Evolutionary conservation across 2,113 vertebrate species (phyloP).

Genomic region (Petroica traversi): DNA sequence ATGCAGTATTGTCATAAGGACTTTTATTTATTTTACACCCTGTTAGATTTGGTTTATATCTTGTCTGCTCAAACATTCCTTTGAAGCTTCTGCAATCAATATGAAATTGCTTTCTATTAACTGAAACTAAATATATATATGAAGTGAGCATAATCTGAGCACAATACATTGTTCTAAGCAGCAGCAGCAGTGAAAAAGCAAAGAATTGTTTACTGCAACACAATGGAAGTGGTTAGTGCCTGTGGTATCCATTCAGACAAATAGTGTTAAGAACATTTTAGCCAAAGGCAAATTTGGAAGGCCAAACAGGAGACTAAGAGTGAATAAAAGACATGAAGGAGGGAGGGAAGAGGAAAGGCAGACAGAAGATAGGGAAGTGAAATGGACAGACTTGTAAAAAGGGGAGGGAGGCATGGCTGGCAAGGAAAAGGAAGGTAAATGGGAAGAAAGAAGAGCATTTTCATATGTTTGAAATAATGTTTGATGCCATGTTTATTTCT

Average conservation of each 20-base stretch:
- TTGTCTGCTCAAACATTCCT: not conserved
- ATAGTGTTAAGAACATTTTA: not conserved
- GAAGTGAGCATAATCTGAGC: not conserved
- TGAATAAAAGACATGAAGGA: not conserved
- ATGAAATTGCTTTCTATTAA: not conserved
- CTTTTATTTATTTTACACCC: not conserved
- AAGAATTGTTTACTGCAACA: not conserved
- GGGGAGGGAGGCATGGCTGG: not conserved
- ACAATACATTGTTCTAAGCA: not conserved
- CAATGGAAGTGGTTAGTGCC: not conserved
- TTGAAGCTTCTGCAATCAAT: not conserved
- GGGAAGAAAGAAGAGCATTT: not conserved
- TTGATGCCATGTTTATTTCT: not conserved
- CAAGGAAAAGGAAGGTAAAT: not conserved
- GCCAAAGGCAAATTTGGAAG: not conserved
- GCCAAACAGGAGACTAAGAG: not conserved
- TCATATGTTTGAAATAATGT: not conserved
- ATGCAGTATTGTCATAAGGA: not conserved
- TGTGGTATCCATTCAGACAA: not conserved
- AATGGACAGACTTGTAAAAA: not conserved
- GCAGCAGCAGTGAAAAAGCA: not conserved
- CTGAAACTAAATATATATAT: not conserved
- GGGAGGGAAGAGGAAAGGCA: not conserved
- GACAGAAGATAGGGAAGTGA: not conserved
- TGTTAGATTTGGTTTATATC: not conserved